A percentile compares a stretch with the other conserved stretches of the same genome.
phyloP scores from a whole-genome alignment of 1,140 invertebrate genomes.

The Drosophila ambigua region DNA sequence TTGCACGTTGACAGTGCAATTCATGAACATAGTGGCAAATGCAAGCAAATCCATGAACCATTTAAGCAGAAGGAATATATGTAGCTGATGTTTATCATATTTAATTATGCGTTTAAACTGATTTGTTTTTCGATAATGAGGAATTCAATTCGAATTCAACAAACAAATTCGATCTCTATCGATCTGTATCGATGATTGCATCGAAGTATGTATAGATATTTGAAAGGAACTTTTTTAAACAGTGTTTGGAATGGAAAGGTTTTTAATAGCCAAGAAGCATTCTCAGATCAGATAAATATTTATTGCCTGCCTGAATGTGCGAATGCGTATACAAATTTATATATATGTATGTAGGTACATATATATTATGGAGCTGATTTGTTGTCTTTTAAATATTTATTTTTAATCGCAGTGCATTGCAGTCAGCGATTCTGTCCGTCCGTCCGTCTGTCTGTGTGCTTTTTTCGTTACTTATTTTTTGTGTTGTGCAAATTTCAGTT shows the following conservation, averaged over 20 bases:
- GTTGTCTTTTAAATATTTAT: constrained; percentile 25
- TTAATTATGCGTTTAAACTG: too few relatives aligned
- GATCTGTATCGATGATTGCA: too few relatives aligned
- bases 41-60: not conserved
- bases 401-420: constrained; percentile 43
- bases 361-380: constrained; percentile 7
- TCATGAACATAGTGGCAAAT: not conserved
- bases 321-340: constrained; percentile 1
- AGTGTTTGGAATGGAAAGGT: not conserved
- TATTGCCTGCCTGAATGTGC: not conserved
- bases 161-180: too few relatives aligned
- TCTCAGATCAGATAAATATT: not conserved
- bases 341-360: constrained; percentile 6
- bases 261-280: constrained; percentile 23
- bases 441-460: too few relatives aligned
- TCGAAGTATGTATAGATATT: constrained; percentile 1
- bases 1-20: not conserved
- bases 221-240: constrained; percentile 10
- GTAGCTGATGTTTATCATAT: too few relatives aligned
- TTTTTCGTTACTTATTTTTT: constrained; percentile 50
- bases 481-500: constrained; percentile 60
- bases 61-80: too few relatives aligned
- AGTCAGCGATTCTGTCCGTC: constrained; percentile 3
- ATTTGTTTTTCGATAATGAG: too few relatives aligned
- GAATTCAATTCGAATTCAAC: too few relatives aligned